These are phyloP conservation scores for Mesocentrotus franciscanus DNA, from an alignment of 53 echinoderm and acorn worm species.

Conservation along the genomic window DNA sequence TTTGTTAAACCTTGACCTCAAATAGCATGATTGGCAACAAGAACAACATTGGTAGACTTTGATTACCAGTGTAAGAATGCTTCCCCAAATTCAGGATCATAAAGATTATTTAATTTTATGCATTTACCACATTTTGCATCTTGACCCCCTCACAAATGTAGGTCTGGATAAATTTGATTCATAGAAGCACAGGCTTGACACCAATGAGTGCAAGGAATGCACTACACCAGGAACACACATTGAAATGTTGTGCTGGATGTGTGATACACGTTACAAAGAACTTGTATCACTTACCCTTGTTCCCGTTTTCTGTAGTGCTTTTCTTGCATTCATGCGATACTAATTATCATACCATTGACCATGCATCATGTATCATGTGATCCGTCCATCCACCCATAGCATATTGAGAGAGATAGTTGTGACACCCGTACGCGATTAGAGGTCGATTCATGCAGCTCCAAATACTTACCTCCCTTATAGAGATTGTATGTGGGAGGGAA, in stretches of 20 bases:
- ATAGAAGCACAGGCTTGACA: neutral
- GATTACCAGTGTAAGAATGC: too few species aligned
- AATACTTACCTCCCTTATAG: too few species aligned
- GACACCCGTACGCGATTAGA: too few species aligned
- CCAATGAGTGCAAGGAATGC: neutral
- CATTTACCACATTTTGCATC: neutral
- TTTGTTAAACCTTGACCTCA: too few species aligned
- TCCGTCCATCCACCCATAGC: neutral
- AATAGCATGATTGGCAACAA: too few species aligned
- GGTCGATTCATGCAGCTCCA: too few species aligned
- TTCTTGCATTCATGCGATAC: neutral
- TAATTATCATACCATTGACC: conserved; percentile 36
- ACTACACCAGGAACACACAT: neutral
- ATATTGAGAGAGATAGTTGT: too few species aligned
- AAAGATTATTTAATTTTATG: too few species aligned
- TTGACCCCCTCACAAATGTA: neutral
- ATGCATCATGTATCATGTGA: conserved; percentile 18
- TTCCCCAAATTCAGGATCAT: too few species aligned
- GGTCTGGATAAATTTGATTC: conserved; percentile 24
- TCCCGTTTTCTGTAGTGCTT: neutral
- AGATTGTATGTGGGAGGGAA: too few species aligned
- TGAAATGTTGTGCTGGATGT: neutral
- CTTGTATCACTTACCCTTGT: neutral
- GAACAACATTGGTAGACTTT: too few species aligned
- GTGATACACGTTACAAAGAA: neutral